phyloP scores from a whole-genome alignment of 2,888 invertebrate species.

The Hoplodrina blanda region DNA sequence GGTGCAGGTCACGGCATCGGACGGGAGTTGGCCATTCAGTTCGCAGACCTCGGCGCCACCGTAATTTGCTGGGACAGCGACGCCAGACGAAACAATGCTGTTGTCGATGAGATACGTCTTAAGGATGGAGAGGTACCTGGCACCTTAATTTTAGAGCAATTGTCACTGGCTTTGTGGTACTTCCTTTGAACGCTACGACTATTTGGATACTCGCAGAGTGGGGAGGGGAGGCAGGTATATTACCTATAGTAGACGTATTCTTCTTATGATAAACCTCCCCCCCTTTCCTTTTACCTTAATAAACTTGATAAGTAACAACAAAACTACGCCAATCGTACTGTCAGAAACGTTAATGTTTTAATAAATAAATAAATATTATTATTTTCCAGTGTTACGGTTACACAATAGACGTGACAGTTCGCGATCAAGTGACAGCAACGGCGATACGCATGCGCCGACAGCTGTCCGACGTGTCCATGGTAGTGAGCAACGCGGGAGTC shows the following conservation, averaged over 20 bases:
- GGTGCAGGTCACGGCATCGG: slow-evolving; percentile 85
- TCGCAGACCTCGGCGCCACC: slow-evolving; percentile 86
- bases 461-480: slow-evolving; percentile 83
- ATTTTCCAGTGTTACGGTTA: slow-evolving; percentile 81
- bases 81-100: slow-evolving; percentile 77
- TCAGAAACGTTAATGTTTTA: too few species aligned
- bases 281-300: too few species aligned
- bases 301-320: too few species aligned
- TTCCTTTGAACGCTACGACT: too few species aligned
- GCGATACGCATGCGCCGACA: slow-evolving; percentile 82
- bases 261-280: too few species aligned
- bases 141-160: too few species aligned
- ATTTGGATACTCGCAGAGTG: too few species aligned
- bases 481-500: slow-evolving; percentile 83
- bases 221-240: too few species aligned
- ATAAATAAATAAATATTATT: neutral
- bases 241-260: too few species aligned
- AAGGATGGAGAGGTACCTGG: slow-evolving; percentile 83
- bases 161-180: too few species aligned
- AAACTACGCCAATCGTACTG: too few species aligned
- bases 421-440: slow-evolving; percentile 84
- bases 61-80: slow-evolving; percentile 87
- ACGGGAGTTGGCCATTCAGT: slow-evolving; percentile 85
- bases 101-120: slow-evolving; percentile 82
- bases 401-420: slow-evolving; percentile 85